Base-by-base conservation (phyloP, 2,888 invertebrate genomes). In the Papilio demoleus region DNA sequence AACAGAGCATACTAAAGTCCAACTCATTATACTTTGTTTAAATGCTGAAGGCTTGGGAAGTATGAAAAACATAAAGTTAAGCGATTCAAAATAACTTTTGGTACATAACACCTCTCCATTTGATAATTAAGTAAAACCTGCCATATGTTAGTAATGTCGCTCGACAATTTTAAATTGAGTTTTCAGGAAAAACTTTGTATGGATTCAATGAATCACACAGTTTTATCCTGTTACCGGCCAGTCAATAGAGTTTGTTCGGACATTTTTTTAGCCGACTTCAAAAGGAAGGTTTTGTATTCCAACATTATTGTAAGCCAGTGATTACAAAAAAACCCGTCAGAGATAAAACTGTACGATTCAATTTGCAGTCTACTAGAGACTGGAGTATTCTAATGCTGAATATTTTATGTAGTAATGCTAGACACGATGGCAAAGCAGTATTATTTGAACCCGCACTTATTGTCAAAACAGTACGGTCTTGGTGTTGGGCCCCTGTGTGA, bases 91-190 rank as follows among this genome's bases (percentile, higher is more conserved):
- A n/a, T n/a, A n/a, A n/a, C n/a, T n/a, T n/a, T n/a, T n/a, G n/a
- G n/a, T n/a, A n/a, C n/a, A n/a, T n/a, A n/a, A n/a, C n/a, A n/a
- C n/a, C n/a, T n/a, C n/a, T n/a, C n/a, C n/a, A n/a, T n/a, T n/a
- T n/a, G n/a, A n/a, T n/a, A n/a, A n/a, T n/a, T n/a, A n/a, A n/a
- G n/a, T 17, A 19, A 42, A 42, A 40, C 42, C 42, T 42, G 12
- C 8, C 17, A 42, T 31, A 17, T 31, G 27, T 53, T 31, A n/a
- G n/a, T 17, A 31, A n/a, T 8, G 12, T n/a, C n/a, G 8, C 31
- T 31, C 53, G 53, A 53, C 73, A 70, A 71, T 60, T 68, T 65
- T 70, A 72, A 64, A 67, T 70, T 72, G 47, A 36, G 56, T 36
- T 50, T 63, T 53, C 50, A 38, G 36, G 38, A 64, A 64, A 64